Base-by-base conservation (phyloP, 1,140 invertebrate species). In the Anoplophora glabripennis region DNA sequence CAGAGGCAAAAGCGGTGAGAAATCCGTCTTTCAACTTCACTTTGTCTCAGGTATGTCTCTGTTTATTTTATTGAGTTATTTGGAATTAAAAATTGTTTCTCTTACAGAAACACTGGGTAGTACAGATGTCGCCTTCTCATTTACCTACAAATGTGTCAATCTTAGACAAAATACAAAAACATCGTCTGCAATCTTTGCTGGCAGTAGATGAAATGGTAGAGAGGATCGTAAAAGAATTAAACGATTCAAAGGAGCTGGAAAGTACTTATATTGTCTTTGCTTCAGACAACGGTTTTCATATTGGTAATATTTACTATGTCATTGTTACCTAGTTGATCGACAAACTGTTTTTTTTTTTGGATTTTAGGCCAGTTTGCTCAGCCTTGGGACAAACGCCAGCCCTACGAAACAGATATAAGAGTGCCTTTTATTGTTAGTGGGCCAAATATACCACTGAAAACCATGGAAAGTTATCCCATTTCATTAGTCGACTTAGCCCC, bases 261-360 rank as follows among this genome's bases (percentile, higher is more conserved):
- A 81, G 90, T 65, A 94, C 92, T 3, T 93, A 88, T 69, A 71
- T 94, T 0, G 84, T 94, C 44, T 92, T 88, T 65, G 89, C 90
- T 0, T 93, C 92, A 0, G 92, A 96, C 72, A 93, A 94, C 79
- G 92, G 92, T 46, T 95, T 87, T 76, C 93, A 95, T 78, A 78
- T 94, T 68, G 91, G 90, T 86, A 78, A 75, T 51, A 11, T 56
- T 17, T 17, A 7, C 2, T 4, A 9, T 12, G 9, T n/a, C n/a
- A n/a, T 17, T n/a, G 35, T 46, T n/a, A n/a, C n/a, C n/a, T n/a
- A n/a, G 28, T 21, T 14, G 15, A 7, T n/a, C n/a, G n/a, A 10
- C 35, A 36, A n/a, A n/a, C n/a, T n/a, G n/a, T 46, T 18, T 37
- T 9, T 21, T 34, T 9, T 47, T 7, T 14, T 36, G 9, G 38